Conservation (phyloP, 2,888 invertebrate species). For the Deroplatys truncata region DNA sequence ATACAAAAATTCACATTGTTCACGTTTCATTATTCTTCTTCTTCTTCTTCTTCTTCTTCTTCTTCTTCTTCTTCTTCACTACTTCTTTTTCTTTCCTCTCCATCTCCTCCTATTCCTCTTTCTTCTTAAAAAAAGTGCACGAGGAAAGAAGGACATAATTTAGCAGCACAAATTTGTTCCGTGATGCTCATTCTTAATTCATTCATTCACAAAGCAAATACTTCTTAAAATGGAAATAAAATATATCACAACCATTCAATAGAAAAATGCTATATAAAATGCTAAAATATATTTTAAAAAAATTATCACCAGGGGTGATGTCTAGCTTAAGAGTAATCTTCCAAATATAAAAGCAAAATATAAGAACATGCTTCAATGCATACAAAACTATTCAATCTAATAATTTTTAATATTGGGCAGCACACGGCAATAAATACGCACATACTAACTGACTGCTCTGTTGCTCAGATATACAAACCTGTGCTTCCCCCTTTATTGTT, state of each 20-base stretch:
- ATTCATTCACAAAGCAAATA: conserved; percentile 13
- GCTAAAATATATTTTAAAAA: conserved; percentile 4
- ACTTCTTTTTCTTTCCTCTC: no score
- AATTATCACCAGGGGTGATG: not conserved
- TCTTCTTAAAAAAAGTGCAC: not conserved
- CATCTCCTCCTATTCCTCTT: not conserved
- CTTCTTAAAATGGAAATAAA: conserved; percentile 24
- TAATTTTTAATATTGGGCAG: not conserved
- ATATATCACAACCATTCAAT: conserved; percentile 31
- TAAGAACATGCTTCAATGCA: not conserved
- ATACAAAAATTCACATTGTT: conserved; percentile 15
- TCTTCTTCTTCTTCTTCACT: not conserved
- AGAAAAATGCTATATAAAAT: conserved; percentile 26
- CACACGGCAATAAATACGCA: not conserved
- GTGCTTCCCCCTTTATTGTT: not conserved
- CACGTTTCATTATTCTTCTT: conserved; percentile 22
- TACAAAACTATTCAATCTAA: not conserved
- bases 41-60: not conserved
- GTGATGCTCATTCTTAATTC: conserved; percentile 13
- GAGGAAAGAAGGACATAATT: conserved; percentile 32
- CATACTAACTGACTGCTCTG: not conserved
- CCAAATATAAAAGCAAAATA: not conserved
- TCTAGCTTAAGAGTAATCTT: not conserved
- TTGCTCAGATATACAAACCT: not conserved
- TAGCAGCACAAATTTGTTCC: conserved; percentile 12